These are phyloP conservation scores for Steinernema hermaphroditum DNA, from an alignment of 2,888 invertebrate species.

Conservation along the genomic window DNA sequence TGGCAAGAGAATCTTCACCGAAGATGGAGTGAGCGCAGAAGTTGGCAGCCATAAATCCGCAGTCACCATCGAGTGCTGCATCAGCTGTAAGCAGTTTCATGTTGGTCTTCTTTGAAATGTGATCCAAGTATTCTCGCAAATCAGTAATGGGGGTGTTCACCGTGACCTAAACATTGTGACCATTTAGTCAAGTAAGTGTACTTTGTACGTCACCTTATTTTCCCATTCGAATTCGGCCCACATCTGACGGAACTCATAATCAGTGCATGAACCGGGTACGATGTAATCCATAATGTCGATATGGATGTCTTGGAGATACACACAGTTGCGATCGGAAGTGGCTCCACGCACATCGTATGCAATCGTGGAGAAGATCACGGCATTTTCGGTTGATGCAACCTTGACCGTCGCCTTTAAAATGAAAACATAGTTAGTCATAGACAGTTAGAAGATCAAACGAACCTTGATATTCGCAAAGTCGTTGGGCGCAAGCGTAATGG, in stretches of 20 bases:
- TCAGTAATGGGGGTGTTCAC: constrained; percentile 90
- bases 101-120: constrained; percentile 89
- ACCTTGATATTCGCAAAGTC: constrained; percentile 98
- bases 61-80: constrained; percentile 76
- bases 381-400: constrained; percentile 98
- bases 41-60: constrained; percentile 99
- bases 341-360: constrained; percentile 95
- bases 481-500: constrained; percentile 90
- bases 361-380: constrained; percentile 98
- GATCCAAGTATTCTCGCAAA: constrained; percentile 86
- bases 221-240: constrained; percentile 99
- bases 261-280: constrained; percentile 81
- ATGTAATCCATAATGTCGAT: constrained; percentile 91
- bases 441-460: too few species aligned
- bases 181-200: background rate
- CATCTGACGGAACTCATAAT: constrained; percentile 96
- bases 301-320: constrained; percentile 97
- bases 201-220: constrained; percentile 78
- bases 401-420: constrained; percentile 65
- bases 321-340: constrained; percentile 89
- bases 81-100: constrained; percentile 99
- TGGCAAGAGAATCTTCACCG: constrained; percentile 97
- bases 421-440: background rate
- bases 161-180: constrained; percentile 72
- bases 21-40: constrained; percentile 83